Evolutionary conservation across 2,888 invertebrate species (phyloP).

Genomic region (Thera britannica): DNA sequence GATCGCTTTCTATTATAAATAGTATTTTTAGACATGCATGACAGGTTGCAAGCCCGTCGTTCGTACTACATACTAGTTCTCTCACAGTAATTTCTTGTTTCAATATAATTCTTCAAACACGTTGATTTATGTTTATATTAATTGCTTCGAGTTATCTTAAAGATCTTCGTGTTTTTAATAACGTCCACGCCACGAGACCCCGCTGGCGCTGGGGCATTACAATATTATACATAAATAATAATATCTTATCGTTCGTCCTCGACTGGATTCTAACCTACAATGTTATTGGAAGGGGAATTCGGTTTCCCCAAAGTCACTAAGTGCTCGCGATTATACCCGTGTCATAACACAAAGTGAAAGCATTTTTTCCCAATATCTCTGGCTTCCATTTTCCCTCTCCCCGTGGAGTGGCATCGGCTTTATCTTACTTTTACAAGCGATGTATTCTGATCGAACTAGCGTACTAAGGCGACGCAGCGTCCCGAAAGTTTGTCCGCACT

Average conservation of each 20-base stretch:
- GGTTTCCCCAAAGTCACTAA: not conserved
- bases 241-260: too few relatives aligned
- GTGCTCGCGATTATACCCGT: not conserved
- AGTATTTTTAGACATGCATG: too few relatives aligned
- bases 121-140: too few relatives aligned
- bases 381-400: not conserved
- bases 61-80: not conserved
- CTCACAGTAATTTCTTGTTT: not conserved
- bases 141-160: too few relatives aligned
- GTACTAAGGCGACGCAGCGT: slow-evolving; percentile 3
- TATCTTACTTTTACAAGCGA: slow-evolving; percentile 5
- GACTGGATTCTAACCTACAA: too few relatives aligned
- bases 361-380: not conserved
- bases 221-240: too few relatives aligned
- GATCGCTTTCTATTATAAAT: too few relatives aligned
- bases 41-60: too few relatives aligned
- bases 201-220: too few relatives aligned
- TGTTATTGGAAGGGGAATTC: not conserved
- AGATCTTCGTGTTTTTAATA: too few relatives aligned
- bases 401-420: not conserved
- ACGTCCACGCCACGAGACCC: too few relatives aligned
- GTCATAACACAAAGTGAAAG: not conserved
- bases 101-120: too few relatives aligned
- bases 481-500: slow-evolving; percentile 4
- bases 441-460: slow-evolving; percentile 18